phyloP scores from a whole-genome alignment of 2,888 invertebrate genomes.

The Drosophila histrio region DNA sequence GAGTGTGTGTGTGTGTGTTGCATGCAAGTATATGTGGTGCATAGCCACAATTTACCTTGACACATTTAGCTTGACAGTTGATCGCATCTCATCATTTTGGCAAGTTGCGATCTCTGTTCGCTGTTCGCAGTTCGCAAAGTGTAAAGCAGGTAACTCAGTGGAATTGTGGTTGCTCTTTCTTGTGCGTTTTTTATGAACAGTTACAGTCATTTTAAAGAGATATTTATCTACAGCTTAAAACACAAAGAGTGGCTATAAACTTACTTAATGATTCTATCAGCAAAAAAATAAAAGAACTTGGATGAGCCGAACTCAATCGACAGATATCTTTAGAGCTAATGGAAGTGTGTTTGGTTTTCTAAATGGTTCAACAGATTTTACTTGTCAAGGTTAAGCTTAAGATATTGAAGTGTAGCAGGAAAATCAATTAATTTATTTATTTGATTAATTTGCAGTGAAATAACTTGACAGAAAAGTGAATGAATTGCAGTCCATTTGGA shows the following conservation, averaged over 20 bases:
- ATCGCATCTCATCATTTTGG: slow-evolving; percentile 48
- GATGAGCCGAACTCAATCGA: background rate
- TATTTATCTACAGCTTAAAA: background rate
- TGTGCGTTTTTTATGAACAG: slow-evolving; percentile 1
- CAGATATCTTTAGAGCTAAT: background rate
- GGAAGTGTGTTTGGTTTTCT: background rate
- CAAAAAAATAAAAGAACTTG: background rate
- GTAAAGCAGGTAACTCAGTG: slow-evolving; percentile 6
- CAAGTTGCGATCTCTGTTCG: slow-evolving; percentile 21
- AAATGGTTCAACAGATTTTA: background rate
- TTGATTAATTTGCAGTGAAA: no score
- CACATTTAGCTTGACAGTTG: slow-evolving; percentile 69
- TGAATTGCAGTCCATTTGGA: no score
- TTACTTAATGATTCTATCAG: background rate
- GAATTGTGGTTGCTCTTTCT: background rate
- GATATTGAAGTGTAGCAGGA: no score
- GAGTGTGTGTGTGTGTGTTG: background rate
- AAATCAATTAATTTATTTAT: no score
- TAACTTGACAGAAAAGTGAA: no score
- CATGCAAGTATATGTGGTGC: slow-evolving; percentile 29
- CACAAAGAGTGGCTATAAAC: background rate
- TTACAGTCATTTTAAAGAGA: background rate
- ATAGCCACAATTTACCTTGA: slow-evolving; percentile 68
- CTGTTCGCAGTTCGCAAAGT: slow-evolving; percentile 2
- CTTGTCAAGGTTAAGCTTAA: background rate